A percentile compares a stretch with the other conserved stretches of the same genome.
Conservation (phyloP, 53 echinoderm and acorn worm species). For the Antedon mediterranea region DNA sequence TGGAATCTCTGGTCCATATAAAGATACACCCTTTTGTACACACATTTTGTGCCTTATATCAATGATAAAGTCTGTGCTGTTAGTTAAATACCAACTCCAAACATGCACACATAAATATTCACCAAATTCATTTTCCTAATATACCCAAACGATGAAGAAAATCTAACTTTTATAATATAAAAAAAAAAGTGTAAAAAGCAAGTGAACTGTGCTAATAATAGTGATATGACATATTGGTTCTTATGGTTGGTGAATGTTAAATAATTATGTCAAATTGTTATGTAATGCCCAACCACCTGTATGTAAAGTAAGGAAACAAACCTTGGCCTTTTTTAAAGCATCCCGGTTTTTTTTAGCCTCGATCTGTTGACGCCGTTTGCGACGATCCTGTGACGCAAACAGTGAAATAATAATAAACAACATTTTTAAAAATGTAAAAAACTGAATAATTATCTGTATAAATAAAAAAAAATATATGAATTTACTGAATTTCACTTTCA, state of each 20-base stretch:
- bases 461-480: no score
- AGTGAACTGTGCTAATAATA: not conserved
- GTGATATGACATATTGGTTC: not conserved
- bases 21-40: no score
- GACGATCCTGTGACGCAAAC: conserved; percentile 95
- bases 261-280: not conserved
- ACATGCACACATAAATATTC: no score
- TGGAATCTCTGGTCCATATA: no score
- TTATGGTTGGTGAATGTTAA: not conserved
- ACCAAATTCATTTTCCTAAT: no score
- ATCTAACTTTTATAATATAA: no score
- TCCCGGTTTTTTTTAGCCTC: conserved; percentile 67
- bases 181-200: not conserved
- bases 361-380: conserved; percentile 59
- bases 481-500: no score
- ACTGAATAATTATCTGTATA: no score
- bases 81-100: no score
- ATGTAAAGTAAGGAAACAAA: conserved; percentile 35
- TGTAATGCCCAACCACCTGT: not conserved
- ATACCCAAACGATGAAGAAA: no score
- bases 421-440: not conserved
- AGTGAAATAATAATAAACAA: conserved; percentile 16
- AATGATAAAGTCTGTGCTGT: no score
- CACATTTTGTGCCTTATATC: no score
- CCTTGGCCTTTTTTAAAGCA: conserved; percentile 76